Base-by-base conservation (phyloP, 30 jellyfish, hydroid and myxozoan genomes). In the Cassiopea andromeda region DNA sequence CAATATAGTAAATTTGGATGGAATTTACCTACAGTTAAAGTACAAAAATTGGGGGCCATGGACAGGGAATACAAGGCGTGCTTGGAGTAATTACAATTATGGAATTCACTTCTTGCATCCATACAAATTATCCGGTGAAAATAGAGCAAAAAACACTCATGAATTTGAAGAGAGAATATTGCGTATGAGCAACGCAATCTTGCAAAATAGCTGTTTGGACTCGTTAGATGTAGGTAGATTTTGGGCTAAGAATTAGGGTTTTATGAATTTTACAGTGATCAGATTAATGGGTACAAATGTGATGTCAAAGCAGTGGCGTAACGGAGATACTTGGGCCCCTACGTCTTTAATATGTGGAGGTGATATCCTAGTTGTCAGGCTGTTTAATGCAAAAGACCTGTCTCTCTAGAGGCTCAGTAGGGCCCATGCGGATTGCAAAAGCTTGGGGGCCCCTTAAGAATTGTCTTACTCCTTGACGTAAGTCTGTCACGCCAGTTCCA, bases 71-170 rank as follows among this genome's bases (percentile, higher is more conserved):
- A 48, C 95, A 46, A 47, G 1, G 8, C 69, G 14, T 19, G 90
- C 95, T 7, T 88, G 95, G 95, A 27, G 5, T 1, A 85, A 88
- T 46, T 88, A 88, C 60, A 50, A 69, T 46, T 80, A 60, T 47
- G 17, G 50, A 1, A 46, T 71, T 1, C 46, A 12, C 46, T 88
- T 88, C 81, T 59, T 88, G 10, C 95, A 88, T 69, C 95, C 95
- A 9, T 88, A 88, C 60, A 88, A 88, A 46, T 78, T 88, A 44
- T 46, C 89, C 46, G 94, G 94, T 13, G 54, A 58, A 9, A 86
- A 75, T 47, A 58, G 44, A 46, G 8, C 75, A 60, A 86, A 75
- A 44, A 74, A 86, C 73, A 50, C 89, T 1, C 70, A 74, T 9
- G 83, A 77, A 75, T 86, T 86, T 66, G 60, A 61, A 38, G 83